phyloP scores from a whole-genome alignment of 2,113 vertebrate species.

The Accipiter virgatus region DNA sequence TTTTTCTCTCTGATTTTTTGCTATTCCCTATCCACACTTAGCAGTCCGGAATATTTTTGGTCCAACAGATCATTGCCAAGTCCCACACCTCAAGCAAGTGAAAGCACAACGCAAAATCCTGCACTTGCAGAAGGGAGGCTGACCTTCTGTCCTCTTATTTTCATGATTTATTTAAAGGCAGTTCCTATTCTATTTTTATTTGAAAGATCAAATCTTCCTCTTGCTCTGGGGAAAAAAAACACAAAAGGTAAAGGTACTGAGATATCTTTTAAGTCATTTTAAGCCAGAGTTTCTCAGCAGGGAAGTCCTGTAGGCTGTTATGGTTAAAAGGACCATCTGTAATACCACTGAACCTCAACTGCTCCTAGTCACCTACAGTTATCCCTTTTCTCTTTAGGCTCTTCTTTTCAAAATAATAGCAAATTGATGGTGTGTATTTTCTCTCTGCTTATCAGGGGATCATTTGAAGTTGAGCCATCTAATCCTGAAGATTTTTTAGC shows the following conservation, averaged over 20 bases:
- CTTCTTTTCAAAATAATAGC: not conserved
- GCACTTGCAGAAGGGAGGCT: not conserved
- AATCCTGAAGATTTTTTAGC: slow-evolving; percentile 22
- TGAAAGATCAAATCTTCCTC: not conserved
- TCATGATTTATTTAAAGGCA: not conserved
- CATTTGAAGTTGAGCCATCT: slow-evolving; percentile 29
- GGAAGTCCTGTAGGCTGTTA: not conserved
- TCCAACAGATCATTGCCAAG: not conserved
- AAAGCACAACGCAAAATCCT: not conserved
- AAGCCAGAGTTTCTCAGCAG: not conserved
- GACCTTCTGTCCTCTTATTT: not conserved
- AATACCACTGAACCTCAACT: not conserved
- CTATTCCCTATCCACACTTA: not conserved
- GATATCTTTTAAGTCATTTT: not conserved
- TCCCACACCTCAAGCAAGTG: not conserved
- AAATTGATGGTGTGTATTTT: not conserved
- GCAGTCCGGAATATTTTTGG: not conserved
- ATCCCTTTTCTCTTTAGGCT: not conserved
- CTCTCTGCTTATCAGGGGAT: not conserved
- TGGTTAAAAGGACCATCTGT: not conserved
- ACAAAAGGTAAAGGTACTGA: not conserved
- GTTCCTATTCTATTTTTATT: not conserved
- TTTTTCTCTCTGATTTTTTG: not conserved
- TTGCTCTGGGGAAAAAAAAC: not conserved
- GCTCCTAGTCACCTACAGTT: not conserved